Base-by-base conservation (phyloP, 2,888 invertebrate species). In the Drosophila kuntzei region DNA sequence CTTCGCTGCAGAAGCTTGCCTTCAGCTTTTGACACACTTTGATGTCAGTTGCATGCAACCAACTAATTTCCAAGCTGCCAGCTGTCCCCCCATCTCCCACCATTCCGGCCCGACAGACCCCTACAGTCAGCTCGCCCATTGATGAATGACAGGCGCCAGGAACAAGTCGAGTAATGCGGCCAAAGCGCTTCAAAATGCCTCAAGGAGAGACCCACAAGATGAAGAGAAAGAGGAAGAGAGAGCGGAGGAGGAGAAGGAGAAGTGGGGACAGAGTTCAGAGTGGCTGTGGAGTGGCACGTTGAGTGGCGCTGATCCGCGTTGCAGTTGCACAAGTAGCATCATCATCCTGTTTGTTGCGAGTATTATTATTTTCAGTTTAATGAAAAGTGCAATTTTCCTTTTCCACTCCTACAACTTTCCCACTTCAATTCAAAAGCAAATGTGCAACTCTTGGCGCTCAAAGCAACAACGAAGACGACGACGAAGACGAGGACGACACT, bases 11-110 rank as follows among this genome's bases (percentile, higher is more conserved):
- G 5, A 32, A 41, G 54, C 36, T 50, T 67, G 54, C 55, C 62
- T 39, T 58, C 67, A 67, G 66, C 63, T 66, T 77, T 66, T 82
- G 82, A 80, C 80, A 77, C 75, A 79, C 87, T 85, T 84, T 88
- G 87, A 83, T 79, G 88, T 88, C 87, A 85, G 65, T 76, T 77
- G 80, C 87, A 88, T 80, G 86, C 65, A 37, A 64, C 55, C 76
- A 75, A 77, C 80, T 82, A 79, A 75, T 81, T 81, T 71, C 36
- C 61, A 59, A 67, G 59, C 77, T 59, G 65, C 59, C 58, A 59
- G 44, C 36, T 37, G 20, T 12, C 34, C 20, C 12, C n/a, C 25
- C 18, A 7, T 8, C 27, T 11, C 12, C 14, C 8, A 4, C 14
- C 16, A 9, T 11, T 11, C 16, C n/a, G 5, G 2, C 12, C 7